phyloP scores from a whole-genome alignment of 1,140 invertebrate species.

The Phymastichus coffea region DNA sequence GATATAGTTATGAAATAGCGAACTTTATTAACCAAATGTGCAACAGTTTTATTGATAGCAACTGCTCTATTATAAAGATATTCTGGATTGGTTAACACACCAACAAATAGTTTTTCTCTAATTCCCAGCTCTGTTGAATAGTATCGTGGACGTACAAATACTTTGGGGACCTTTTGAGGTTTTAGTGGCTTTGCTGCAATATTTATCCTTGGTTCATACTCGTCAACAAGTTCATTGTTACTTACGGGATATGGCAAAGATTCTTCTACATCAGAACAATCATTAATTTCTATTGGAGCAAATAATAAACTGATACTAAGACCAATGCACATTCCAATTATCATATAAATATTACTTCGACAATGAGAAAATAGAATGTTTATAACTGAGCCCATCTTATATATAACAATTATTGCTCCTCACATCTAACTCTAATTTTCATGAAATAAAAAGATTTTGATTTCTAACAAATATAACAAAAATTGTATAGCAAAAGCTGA shows the following conservation, averaged over 20 bases:
- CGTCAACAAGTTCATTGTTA: constrained; percentile 46
- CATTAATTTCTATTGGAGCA: constrained; percentile 37
- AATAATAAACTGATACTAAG: constrained; percentile 51
- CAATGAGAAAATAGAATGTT: constrained; percentile 46
- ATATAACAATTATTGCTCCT: background rate
- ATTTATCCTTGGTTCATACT: constrained; percentile 62
- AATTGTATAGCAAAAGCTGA: constrained; percentile 21
- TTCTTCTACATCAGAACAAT: constrained; percentile 32
- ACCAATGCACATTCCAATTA: constrained; percentile 49
- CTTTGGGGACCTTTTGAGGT: constrained; percentile 55
- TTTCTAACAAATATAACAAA: background rate
- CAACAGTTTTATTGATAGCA: constrained; percentile 78
- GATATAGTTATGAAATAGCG: constrained; percentile 74
- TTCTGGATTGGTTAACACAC: constrained; percentile 73
- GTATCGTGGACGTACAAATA: constrained; percentile 78
- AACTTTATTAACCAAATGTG: constrained; percentile 77
- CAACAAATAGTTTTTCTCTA: constrained; percentile 84
- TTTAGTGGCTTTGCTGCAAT: constrained; percentile 57
- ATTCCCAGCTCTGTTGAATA: constrained; percentile 92
- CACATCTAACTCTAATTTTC: background rate
- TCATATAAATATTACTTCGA: constrained; percentile 49
- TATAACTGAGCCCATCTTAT: constrained; percentile 42
- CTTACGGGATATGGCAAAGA: constrained; percentile 31
- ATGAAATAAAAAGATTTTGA: background rate
- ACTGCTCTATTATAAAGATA: constrained; percentile 70